Conservation (phyloP, 37 sponge, comb jelly and placozoan genomes). For the Aplysina aerophoba region DNA sequence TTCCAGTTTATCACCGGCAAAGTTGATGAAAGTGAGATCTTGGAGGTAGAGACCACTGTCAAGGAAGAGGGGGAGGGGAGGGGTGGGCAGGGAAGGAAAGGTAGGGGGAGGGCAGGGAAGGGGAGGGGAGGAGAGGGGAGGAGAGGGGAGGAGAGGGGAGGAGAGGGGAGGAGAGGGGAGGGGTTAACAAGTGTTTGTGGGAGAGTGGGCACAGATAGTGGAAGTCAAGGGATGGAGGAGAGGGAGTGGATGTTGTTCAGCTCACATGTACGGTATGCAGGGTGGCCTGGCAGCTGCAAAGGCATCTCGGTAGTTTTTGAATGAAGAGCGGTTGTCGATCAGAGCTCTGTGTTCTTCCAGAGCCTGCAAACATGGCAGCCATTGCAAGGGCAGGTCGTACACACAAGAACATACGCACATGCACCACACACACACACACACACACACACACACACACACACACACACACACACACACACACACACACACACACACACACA, state of each 20-base stretch:
- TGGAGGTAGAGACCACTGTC: constrained; percentile 48
- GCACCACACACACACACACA: background rate
- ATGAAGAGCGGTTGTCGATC: constrained; percentile 82
- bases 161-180: too few species aligned
- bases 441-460: background rate
- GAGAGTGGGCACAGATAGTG: too few species aligned
- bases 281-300: constrained; percentile 80
- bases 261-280: constrained; percentile 95
- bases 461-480: constrained; percentile 3
- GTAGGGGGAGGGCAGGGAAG: too few species aligned
- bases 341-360: constrained; percentile 80
- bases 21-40: constrained; percentile 50
- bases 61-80: too few species aligned
- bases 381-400: background rate
- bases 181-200: too few species aligned
- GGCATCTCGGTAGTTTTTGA: constrained; percentile 89
- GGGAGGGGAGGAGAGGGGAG: too few species aligned
- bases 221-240: too few species aligned
- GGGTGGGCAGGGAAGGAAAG: too few species aligned
- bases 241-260: background rate
- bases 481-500: background rate
- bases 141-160: too few species aligned
- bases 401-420: background rate
- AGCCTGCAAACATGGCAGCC: constrained; percentile 41
- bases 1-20: constrained; percentile 28